These are phyloP conservation scores for Misgurnus mizolepis DNA, from an alignment of 2,113 vertebrate species.

Conservation along the genomic window DNA sequence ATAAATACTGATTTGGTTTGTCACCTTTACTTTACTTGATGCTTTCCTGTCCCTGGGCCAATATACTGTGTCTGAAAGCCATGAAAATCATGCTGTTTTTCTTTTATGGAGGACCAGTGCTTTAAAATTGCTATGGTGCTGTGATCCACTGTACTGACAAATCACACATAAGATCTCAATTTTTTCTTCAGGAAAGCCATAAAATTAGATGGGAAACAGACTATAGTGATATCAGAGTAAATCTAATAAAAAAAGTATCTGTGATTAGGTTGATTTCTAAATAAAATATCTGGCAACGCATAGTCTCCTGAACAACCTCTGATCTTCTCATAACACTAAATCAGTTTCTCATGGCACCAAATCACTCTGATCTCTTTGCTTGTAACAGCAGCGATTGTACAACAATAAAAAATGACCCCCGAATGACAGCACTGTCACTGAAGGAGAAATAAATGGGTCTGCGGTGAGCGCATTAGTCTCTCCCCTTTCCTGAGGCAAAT, in stretches of 20 bases:
- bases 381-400: slow-evolving; percentile 32
- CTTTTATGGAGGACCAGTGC: neutral
- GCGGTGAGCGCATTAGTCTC: neutral
- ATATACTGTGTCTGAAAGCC: slow-evolving; percentile 36
- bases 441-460: slow-evolving; percentile 38
- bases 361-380: slow-evolving; percentile 18
- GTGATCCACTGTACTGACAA: neutral
- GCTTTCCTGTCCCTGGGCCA: neutral
- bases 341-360: slow-evolving; percentile 38
- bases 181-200: too few species aligned
- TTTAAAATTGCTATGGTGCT: too few species aligned
- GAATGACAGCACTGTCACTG: slow-evolving; percentile 35
- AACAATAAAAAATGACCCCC: slow-evolving; percentile 33
- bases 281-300: too few species aligned
- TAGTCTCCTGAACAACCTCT: neutral
- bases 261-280: too few species aligned
- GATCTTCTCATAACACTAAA: slow-evolving; percentile 38
- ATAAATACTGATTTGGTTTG: slow-evolving; percentile 26
- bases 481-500: slow-evolving; percentile 1
- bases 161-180: too few species aligned
- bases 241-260: too few species aligned
- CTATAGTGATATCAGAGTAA: too few species aligned
- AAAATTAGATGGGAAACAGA: too few species aligned
- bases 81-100: slow-evolving; percentile 44
- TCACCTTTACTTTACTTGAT: slow-evolving; percentile 33